Conservation (phyloP, 2,113 vertebrate species). For the Pontoporia blainvillei region DNA sequence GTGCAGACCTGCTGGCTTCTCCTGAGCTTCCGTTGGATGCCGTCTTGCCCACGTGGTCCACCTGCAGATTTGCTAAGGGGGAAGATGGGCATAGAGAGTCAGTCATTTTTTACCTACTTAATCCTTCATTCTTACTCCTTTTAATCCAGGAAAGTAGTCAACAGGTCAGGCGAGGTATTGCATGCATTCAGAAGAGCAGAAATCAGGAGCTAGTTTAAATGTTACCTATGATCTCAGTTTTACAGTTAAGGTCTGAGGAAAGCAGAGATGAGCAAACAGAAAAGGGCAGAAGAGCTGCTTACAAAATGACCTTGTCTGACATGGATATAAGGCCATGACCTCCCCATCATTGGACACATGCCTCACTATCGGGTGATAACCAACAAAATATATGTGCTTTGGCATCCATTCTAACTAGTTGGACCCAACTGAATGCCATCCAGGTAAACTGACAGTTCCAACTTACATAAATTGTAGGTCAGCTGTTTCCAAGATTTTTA, state of each 20-base stretch:
- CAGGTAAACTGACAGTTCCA: not conserved
- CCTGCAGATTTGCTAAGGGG: not conserved
- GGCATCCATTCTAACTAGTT: not conserved
- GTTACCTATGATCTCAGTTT: rapidly evolving
- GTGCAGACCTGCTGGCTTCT: not conserved
- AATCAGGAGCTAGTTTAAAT: not conserved
- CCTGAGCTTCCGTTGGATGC: rapidly evolving
- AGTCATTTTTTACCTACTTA: rapidly evolving
- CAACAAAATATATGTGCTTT: not conserved
- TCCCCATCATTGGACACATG: not conserved
- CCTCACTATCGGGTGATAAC: not conserved
- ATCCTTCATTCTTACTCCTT: not conserved
- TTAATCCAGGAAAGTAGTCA: not conserved
- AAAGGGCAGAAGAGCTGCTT: not conserved
- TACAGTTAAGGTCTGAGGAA: not conserved
- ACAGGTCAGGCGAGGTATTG: rapidly evolving
- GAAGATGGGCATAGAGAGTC: not conserved
- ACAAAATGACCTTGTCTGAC: not conserved
- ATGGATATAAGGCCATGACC: not conserved
- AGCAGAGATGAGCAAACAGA: not conserved
- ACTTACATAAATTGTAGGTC: not conserved
- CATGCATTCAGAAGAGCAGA: not conserved
- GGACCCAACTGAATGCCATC: not conserved
- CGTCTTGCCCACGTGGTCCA: rapidly evolving
- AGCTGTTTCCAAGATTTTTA: not conserved